Conservation (phyloP, 2,888 invertebrate genomes). For the Acleris literana region DNA sequence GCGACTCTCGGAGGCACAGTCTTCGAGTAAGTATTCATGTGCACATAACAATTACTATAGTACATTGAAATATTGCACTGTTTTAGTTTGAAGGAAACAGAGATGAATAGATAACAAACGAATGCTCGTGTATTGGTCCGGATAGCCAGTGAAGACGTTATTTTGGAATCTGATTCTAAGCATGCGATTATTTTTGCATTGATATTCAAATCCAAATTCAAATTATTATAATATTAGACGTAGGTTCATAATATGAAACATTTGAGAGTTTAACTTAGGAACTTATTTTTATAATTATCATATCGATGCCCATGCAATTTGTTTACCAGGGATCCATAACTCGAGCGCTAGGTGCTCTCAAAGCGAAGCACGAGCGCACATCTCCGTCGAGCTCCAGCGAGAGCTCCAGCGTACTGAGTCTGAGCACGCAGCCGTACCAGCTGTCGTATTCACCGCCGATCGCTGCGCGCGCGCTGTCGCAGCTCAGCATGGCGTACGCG, state of each 20-base stretch:
- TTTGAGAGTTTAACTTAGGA: too few relatives aligned
- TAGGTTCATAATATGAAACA: too few relatives aligned
- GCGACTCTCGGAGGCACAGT: slow-evolving; percentile 83
- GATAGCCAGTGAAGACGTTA: too few relatives aligned
- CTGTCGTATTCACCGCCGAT: slow-evolving; percentile 80
- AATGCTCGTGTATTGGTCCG: too few relatives aligned
- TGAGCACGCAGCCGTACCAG: slow-evolving; percentile 76
- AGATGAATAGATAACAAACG: too few relatives aligned
- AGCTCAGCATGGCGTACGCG: slow-evolving; percentile 84
- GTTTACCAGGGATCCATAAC: slow-evolving; percentile 87
- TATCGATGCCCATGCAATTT: neutral
- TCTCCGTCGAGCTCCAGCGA: slow-evolving; percentile 88
- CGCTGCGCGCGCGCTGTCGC: slow-evolving; percentile 81
- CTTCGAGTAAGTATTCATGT: slow-evolving; percentile 75
- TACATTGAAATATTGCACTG: too few relatives aligned
- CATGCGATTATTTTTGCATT: too few relatives aligned
- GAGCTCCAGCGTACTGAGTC: slow-evolving; percentile 83
- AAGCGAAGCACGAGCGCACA: slow-evolving; percentile 84
- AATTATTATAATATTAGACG: too few relatives aligned
- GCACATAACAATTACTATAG: neutral
- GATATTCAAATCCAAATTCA: too few relatives aligned
- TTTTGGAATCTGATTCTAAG: too few relatives aligned
- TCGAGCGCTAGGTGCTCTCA: slow-evolving; percentile 88
- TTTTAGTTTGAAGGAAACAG: too few relatives aligned
- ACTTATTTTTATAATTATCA: neutral